A percentile compares a stretch with the other conserved stretches of the same genome.
Evolutionary conservation across 2,113 vertebrate species (phyloP).

Genomic region (Syngnathus scovelli): DNA sequence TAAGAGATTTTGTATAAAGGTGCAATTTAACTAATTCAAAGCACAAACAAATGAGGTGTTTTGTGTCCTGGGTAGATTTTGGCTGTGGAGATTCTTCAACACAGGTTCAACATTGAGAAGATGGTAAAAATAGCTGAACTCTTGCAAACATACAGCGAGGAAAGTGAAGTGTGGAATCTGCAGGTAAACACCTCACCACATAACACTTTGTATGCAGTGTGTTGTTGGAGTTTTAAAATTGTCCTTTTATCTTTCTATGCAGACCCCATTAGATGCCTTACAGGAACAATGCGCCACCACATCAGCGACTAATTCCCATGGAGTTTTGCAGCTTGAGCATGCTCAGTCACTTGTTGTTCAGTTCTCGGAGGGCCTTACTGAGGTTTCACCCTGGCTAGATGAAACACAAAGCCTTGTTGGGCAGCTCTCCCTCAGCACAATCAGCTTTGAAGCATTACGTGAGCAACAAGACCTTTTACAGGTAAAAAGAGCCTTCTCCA

Average conservation of each 20-base stretch:
- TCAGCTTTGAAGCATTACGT: slow-evolving; percentile 74
- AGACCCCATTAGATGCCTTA: slow-evolving; percentile 66
- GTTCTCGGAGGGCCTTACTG: slow-evolving; percentile 71
- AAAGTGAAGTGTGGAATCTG: slow-evolving; percentile 58
- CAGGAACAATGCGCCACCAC: slow-evolving; percentile 71
- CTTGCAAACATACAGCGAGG: slow-evolving; percentile 63
- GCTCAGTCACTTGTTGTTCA: slow-evolving; percentile 78
- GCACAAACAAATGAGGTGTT: background rate
- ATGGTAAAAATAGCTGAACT: slow-evolving; percentile 71
- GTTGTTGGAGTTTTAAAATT: background rate
- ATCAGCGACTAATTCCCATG: slow-evolving; percentile 64
- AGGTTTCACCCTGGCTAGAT: slow-evolving; percentile 80
- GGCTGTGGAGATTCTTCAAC: slow-evolving; percentile 79
- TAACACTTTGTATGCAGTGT: background rate
- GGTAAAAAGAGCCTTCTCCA: slow-evolving; percentile 60
- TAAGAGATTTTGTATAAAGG: background rate
- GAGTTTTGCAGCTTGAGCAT: slow-evolving; percentile 76
- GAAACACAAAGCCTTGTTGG: slow-evolving; percentile 68
- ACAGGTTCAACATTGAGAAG: slow-evolving; percentile 76
- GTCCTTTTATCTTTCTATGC: background rate
- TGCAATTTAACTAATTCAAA: background rate
- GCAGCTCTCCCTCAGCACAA: slow-evolving; percentile 64
- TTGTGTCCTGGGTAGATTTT: slow-evolving; percentile 66
- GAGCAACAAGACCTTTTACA: slow-evolving; percentile 85
- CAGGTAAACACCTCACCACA: slow-evolving; percentile 57